Evolutionary conservation across 2,113 vertebrate genomes (phyloP).

Genomic region (Aegotheles bennettii): DNA sequence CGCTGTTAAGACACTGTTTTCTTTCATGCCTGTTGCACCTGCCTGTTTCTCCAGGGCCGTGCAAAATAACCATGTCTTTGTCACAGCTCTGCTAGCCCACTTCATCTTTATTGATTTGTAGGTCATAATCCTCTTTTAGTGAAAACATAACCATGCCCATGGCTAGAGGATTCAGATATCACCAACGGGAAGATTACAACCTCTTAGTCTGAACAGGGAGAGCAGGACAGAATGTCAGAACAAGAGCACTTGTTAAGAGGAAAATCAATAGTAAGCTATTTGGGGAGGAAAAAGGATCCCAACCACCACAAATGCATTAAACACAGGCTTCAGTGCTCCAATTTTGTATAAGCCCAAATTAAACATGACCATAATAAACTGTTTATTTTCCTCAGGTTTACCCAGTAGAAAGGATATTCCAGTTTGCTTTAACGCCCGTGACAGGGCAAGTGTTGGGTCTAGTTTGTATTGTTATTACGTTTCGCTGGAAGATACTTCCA

Average conservation of each 20-base stretch:
- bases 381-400: conserved; percentile 49
- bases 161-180: conserved; percentile 22
- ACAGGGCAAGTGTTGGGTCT: not conserved
- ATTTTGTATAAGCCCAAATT: conserved; percentile 15
- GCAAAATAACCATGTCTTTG: not conserved
- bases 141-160: not conserved
- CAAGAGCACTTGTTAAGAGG: conserved; percentile 11
- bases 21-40: not conserved
- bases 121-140: conserved; percentile 41
- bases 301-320: conserved; percentile 33
- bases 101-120: conserved; percentile 44
- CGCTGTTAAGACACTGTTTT: not conserved
- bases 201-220: not conserved
- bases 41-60: not conserved
- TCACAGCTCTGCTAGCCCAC: not conserved
- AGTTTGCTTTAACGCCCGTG: not conserved
- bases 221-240: not conserved
- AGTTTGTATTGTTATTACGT: not conserved
- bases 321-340: conserved; percentile 5
- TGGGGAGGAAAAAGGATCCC: not conserved
- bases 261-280: conserved; percentile 43
- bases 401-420: not conserved
- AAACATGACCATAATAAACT: conserved; percentile 41
- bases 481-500: not conserved
- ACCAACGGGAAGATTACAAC: not conserved